phyloP scores from a whole-genome alignment of 2,113 vertebrate species.

The Cryptomyrus ogoouensis region DNA sequence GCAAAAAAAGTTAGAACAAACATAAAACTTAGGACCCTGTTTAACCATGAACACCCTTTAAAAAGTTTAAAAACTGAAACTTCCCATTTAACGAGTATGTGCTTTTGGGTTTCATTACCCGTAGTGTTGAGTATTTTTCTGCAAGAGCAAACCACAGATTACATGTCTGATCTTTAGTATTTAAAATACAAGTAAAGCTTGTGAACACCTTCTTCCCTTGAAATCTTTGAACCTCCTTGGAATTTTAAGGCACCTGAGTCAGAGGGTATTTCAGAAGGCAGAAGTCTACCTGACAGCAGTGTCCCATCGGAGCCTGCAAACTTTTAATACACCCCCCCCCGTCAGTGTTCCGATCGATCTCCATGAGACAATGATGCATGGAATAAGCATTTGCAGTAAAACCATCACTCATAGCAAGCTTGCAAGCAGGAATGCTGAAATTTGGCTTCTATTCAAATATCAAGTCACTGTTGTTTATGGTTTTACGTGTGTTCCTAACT shows the following conservation, averaged over 20 bases:
- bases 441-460: background rate
- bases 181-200: background rate
- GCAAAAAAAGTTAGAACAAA: background rate
- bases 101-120: background rate
- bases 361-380: background rate
- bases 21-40: background rate
- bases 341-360: background rate
- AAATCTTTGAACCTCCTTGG: background rate
- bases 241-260: background rate
- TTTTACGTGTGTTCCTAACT: background rate
- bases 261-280: background rate
- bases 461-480: background rate
- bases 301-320: background rate
- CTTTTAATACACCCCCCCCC: background rate
- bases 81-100: background rate
- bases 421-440: background rate
- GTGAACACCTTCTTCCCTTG: background rate
- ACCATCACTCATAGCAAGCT: background rate
- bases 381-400: background rate
- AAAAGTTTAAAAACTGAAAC: background rate
- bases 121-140: background rate
- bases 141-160: background rate
- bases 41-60: slow-evolving; percentile 5
- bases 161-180: background rate
- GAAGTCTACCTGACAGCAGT: background rate